phyloP scores from a whole-genome alignment of 1,140 invertebrate genomes.

The Drosophila sechellia region DNA sequence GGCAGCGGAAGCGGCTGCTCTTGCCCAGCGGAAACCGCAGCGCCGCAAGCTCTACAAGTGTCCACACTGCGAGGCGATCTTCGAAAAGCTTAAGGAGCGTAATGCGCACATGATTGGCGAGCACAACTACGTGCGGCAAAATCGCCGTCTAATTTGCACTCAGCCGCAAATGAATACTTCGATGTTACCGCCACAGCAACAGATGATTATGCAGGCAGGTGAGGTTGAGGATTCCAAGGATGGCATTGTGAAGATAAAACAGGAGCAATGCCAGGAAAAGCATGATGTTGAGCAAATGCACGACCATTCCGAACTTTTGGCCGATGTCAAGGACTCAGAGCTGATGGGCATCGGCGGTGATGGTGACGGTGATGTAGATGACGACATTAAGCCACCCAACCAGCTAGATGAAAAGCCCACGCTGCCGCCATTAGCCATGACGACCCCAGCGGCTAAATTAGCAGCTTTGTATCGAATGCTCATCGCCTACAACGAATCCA shows the following conservation, averaged over 20 bases:
- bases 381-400: conserved; percentile 61
- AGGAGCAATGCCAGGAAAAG: conserved; percentile 71
- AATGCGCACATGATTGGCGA: conserved; percentile 77
- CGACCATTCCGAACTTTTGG: conserved; percentile 46
- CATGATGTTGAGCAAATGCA: conserved; percentile 51
- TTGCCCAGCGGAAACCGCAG: conserved; percentile 50
- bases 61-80: conserved; percentile 71
- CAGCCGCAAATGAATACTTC: conserved; percentile 41
- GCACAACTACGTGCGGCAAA: conserved; percentile 81
- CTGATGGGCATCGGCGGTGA: conserved; percentile 43
- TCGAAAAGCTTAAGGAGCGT: conserved; percentile 77
- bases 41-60: conserved; percentile 79
- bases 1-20: conserved; percentile 53
- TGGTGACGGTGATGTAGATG: conserved; percentile 24
- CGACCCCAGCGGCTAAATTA: conserved; percentile 72
- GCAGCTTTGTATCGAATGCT: conserved; percentile 79
- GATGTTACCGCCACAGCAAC: conserved; percentile 37
- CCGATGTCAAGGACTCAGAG: conserved; percentile 65
- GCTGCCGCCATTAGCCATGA: conserved; percentile 61
- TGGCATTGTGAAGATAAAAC: conserved; percentile 78
- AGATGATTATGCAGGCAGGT: conserved; percentile 22
- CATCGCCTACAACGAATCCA: conserved; percentile 78
- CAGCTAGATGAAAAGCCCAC: conserved; percentile 59
- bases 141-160: conserved; percentile 74
- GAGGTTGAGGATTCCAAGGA: conserved; percentile 71